A percentile compares a stretch with the other conserved stretches of the same genome.
These are phyloP conservation scores for Sciurus carolinensis DNA, from an alignment of 2,797 vertebrate species.

Conservation along the genomic window DNA sequence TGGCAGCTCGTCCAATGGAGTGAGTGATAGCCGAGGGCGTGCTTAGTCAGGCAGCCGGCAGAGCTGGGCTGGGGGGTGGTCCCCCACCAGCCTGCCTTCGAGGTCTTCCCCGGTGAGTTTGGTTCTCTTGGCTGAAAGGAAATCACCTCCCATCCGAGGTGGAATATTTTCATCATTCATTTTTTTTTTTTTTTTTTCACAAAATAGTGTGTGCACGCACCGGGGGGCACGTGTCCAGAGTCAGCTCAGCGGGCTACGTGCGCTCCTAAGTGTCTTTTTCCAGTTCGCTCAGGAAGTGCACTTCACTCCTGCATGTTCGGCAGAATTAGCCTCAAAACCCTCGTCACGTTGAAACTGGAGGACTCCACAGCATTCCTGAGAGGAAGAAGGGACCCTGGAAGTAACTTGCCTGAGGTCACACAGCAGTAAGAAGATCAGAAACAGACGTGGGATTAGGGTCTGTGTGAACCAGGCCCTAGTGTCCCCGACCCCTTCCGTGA, in stretches of 20 bases:
- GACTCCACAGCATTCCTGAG: background rate
- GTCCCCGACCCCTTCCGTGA: background rate
- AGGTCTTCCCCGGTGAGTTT: background rate
- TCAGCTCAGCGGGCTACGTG: background rate
- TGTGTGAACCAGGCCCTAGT: background rate
- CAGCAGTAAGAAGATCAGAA: background rate
- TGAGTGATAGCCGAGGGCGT: background rate
- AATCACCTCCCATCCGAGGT: background rate
- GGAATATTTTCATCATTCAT: background rate
- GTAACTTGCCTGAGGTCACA: background rate
- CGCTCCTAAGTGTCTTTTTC: background rate
- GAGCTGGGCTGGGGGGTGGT: background rate
- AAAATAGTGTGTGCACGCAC: background rate
- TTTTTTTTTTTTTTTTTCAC: background rate
- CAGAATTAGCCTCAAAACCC: background rate
- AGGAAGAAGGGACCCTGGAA: background rate
- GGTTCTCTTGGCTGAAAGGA: background rate
- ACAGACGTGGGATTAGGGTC: background rate
- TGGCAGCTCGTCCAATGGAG: constrained; percentile 59
- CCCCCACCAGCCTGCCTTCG: background rate
- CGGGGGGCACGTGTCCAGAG: rapidly evolving
- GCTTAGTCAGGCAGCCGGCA: background rate
- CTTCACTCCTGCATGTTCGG: background rate
- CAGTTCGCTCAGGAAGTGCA: background rate
- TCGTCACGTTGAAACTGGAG: background rate